Percentiles rank a stretch among this genome's conserved stretches.
These are phyloP conservation scores for Dendroctonus valens DNA, from an alignment of 1,140 invertebrate genomes.

Conservation along the genomic window DNA sequence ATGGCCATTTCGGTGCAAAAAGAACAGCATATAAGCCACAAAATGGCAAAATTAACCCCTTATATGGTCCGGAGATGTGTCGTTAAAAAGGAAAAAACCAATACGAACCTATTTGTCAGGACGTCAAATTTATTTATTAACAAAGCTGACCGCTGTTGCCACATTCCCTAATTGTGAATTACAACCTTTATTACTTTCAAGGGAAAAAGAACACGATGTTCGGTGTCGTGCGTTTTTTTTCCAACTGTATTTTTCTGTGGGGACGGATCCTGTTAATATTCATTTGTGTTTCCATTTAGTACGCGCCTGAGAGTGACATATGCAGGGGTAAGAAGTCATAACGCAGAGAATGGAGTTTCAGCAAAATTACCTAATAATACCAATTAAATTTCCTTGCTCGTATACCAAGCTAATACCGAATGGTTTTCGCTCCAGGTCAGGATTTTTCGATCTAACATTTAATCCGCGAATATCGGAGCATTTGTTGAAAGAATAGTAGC, in stretches of 20 bases:
- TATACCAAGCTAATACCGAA: too few species aligned
- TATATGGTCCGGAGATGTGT: neutral
- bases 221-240: constrained; percentile 38
- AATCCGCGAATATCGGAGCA: too few species aligned
- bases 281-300: constrained; percentile 37
- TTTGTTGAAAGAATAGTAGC: too few species aligned
- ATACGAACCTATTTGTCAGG: constrained; percentile 25
- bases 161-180: constrained; percentile 44
- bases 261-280: constrained; percentile 47
- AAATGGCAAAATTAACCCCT: constrained; percentile 2
- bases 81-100: constrained; percentile 28
- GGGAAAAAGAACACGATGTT: constrained; percentile 35
- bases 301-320: neutral
- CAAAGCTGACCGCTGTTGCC: constrained; percentile 38
- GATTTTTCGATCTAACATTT: too few species aligned
- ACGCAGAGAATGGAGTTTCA: too few species aligned
- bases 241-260: constrained; percentile 43
- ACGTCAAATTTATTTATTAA: constrained; percentile 43
- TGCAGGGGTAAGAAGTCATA: neutral
- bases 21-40: too few species aligned
- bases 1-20: too few species aligned
- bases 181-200: constrained; percentile 40
- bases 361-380: too few species aligned
- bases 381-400: too few species aligned
- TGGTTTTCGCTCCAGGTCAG: too few species aligned